Evolutionary conservation across 2,113 vertebrate genomes (phyloP).

Genomic region (Vireo altiloquus): DNA sequence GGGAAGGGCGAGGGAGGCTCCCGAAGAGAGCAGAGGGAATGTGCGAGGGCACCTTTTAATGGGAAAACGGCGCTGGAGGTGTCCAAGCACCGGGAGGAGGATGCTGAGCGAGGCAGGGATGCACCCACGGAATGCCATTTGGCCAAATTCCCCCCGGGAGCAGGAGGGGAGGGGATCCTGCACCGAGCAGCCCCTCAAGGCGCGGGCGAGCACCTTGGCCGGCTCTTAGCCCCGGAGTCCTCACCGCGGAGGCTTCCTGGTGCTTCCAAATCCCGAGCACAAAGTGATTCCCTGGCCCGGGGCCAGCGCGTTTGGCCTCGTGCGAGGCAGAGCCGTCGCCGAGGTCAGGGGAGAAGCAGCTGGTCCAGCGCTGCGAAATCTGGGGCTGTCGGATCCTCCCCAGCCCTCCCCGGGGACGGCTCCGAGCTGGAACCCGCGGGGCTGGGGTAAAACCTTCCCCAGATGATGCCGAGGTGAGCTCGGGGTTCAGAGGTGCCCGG

Average conservation of each 20-base stretch:
- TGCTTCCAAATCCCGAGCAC: not conserved
- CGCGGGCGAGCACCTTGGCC: not conserved
- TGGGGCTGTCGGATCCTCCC: not conserved
- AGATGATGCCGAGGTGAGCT: not conserved
- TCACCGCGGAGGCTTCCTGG: not conserved
- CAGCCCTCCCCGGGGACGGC: not conserved
- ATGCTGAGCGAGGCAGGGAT: not conserved
- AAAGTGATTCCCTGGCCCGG: not conserved
- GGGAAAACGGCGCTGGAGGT: not conserved
- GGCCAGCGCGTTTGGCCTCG: not conserved
- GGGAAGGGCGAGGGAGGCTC: not conserved
- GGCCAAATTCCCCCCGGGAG: not conserved
- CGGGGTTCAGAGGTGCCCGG: fast-evolving
- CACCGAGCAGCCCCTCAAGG: fast-evolving
- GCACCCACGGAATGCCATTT: not conserved
- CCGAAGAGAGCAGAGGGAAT: not conserved
- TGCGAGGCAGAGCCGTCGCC: not conserved
- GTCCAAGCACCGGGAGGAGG: not conserved
- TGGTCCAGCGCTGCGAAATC: not conserved
- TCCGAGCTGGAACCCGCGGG: not conserved
- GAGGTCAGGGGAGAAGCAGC: not conserved
- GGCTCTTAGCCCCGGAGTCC: not conserved
- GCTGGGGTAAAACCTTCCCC: not conserved
- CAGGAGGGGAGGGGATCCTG: fast-evolving
- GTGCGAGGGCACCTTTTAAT: not conserved